Percentiles rank a stretch among this genome's conserved stretches.
phyloP scores from a whole-genome alignment of 2,113 vertebrate genomes.

The Pluvialis apricaria region DNA sequence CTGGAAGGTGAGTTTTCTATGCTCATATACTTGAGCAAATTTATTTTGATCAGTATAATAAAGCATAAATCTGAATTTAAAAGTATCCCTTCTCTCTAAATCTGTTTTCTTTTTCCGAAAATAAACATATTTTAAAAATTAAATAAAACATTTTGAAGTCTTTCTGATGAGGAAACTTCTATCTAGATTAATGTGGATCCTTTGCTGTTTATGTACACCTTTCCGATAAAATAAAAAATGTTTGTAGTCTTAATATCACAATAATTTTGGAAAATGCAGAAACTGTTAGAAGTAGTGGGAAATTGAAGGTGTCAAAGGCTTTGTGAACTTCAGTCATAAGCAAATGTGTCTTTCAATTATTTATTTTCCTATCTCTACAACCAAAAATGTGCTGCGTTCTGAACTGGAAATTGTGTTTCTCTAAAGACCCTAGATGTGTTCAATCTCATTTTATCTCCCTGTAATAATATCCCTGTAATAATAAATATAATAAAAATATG shows the following conservation, averaged over 20 bases:
- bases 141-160: neutral
- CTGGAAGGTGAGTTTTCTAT: constrained; percentile 89
- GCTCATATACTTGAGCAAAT: neutral
- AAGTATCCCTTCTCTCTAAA: neutral
- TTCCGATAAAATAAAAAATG: neutral
- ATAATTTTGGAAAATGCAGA: neutral
- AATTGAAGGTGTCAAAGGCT: neutral
- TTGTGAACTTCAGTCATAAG: neutral
- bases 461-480: neutral
- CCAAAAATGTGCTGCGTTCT: neutral
- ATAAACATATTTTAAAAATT: neutral
- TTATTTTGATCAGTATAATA: constrained; percentile 28
- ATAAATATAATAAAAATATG: no score
- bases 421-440: neutral
- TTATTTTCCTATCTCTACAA: neutral
- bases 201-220: neutral
- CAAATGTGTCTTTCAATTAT: neutral
- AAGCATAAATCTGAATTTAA: neutral
- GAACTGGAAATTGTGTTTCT: neutral
- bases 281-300: neutral
- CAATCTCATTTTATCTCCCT: neutral
- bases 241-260: neutral
- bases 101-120: neutral
- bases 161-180: neutral
- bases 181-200: neutral